Base-by-base conservation (phyloP, 2,888 invertebrate genomes). In the Cheilosia variabilis region DNA sequence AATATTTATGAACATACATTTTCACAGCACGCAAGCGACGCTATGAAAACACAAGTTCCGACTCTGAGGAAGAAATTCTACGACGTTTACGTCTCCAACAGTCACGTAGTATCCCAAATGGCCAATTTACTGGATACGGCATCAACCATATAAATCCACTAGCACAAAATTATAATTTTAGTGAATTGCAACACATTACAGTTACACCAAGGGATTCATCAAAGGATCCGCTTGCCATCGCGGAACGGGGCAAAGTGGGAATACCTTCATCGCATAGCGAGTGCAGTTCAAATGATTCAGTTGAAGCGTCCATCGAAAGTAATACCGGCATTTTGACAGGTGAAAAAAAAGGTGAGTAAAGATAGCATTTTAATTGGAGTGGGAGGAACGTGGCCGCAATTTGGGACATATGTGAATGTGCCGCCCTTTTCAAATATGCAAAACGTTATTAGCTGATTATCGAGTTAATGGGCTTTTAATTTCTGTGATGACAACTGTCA, bases 21-120 rank as follows among this genome's bases (percentile, higher is more conserved):
- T 10, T 53, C 10, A 55, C 13, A 92, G 92, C 92, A 58, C 90
- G 91, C 55, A 92, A 92, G 69, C 90, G 91, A 37, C 92, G 91
- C 62, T 91, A 92, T 87, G 92, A 91, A 73, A 92, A 92, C 87
- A 92, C 92, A 55, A 96, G 96, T 88, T 96, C 96, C 43, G 96
- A 96, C 90, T 96, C 96, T 62, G 96, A 96, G 89, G 95, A 95
- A 90, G 94, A 95, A 52, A 93, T 95, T 87, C 93, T 95, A 81
- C 93, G 94, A 63, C 93, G 95, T 82, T 90, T 90, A 92, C 93
- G 94, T 90, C 89, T 93, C 92, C 91, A 94, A 91, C 92, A 92
- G 90, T 90, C 92, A 90, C 89, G 92, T 89, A 88, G 93, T 92
- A 89, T 89, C 4, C 84, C 88, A 78, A 90, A 89, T 84, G 89